Percentiles rank a stretch among this genome's conserved stretches.
Conservation (phyloP, 2,888 invertebrate species). For the Prionchulus punctatus region DNA sequence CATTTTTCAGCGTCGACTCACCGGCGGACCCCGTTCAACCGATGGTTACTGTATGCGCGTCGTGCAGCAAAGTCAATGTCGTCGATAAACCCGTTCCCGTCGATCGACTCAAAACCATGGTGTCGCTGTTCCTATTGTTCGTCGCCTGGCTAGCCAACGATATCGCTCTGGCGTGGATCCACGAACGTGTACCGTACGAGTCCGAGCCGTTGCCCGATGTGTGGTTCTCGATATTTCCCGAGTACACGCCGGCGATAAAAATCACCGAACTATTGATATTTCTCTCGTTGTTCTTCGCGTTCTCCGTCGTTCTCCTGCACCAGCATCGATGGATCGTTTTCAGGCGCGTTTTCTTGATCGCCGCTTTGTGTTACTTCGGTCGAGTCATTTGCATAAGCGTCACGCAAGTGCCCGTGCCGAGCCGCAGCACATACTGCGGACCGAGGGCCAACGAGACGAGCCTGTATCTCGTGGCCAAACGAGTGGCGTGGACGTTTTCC, state of each 20-base stretch:
- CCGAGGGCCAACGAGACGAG: slow-evolving; percentile 17
- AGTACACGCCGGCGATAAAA: background rate
- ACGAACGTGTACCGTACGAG: slow-evolving; percentile 24
- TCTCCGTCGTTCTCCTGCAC: background rate
- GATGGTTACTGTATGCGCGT: background rate
- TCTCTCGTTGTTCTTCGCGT: background rate
- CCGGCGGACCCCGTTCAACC: too few relatives aligned
- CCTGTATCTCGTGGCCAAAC: slow-evolving; percentile 11
- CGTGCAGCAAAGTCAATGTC: background rate
- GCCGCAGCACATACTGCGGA: slow-evolving; percentile 25
- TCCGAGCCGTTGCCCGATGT: slow-evolving; percentile 24
- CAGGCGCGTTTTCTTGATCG: slow-evolving; percentile 10
- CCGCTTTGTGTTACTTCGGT: slow-evolving; percentile 18
- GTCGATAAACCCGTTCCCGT: background rate
- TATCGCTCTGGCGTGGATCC: slow-evolving; percentile 24
- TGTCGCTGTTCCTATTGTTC: background rate
- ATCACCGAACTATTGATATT: slow-evolving; percentile 2
- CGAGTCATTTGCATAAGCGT: slow-evolving; percentile 24
- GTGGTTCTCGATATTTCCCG: slow-evolving; percentile 17
- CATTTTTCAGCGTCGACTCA: too few relatives aligned
- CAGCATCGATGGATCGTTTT: slow-evolving; percentile 7
- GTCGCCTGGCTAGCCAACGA: slow-evolving; percentile 17
- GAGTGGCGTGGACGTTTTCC: slow-evolving; percentile 14
- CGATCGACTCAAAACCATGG: background rate
- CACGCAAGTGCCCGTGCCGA: slow-evolving; percentile 28